Evolutionary conservation across 2,797 vertebrate genomes (phyloP).

Genomic region (Mycteria americana): DNA sequence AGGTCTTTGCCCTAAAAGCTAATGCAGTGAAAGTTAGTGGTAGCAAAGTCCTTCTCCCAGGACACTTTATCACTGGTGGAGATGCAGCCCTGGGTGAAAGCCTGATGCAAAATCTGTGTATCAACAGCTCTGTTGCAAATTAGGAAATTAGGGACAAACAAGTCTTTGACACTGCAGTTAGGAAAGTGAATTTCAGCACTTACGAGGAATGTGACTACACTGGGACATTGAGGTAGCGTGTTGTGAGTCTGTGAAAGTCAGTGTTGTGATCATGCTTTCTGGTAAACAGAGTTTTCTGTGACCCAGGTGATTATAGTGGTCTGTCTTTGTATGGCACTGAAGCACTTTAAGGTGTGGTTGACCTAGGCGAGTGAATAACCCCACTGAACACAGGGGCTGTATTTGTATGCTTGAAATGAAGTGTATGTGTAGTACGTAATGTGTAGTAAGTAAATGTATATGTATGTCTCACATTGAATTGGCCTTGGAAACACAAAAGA

Average conservation of each 20-base stretch:
- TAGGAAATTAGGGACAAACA: neutral
- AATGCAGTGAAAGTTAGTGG: neutral
- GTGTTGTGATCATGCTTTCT: neutral
- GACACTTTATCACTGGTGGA: neutral
- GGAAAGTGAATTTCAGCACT: neutral
- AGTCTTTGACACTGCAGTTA: neutral
- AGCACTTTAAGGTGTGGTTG: neutral
- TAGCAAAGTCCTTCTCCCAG: neutral
- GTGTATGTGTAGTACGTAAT: neutral
- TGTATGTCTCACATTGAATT: neutral
- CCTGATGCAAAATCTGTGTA: neutral
- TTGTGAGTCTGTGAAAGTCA: neutral
- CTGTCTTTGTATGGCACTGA: neutral
- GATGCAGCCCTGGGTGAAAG: neutral
- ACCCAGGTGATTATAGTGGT: neutral
- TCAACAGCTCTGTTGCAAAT: rapidly evolving
- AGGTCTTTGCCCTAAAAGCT: neutral
- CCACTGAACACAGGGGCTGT: neutral
- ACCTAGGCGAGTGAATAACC: neutral
- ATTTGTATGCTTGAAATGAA: neutral
- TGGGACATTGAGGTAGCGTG: rapidly evolving
- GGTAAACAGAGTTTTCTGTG: neutral
- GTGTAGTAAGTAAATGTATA: too few species aligned
- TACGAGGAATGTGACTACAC: neutral
- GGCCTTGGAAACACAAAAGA: neutral